phyloP scores from a whole-genome alignment of 2,888 invertebrate genomes.

The Halictus quadricinctus region DNA sequence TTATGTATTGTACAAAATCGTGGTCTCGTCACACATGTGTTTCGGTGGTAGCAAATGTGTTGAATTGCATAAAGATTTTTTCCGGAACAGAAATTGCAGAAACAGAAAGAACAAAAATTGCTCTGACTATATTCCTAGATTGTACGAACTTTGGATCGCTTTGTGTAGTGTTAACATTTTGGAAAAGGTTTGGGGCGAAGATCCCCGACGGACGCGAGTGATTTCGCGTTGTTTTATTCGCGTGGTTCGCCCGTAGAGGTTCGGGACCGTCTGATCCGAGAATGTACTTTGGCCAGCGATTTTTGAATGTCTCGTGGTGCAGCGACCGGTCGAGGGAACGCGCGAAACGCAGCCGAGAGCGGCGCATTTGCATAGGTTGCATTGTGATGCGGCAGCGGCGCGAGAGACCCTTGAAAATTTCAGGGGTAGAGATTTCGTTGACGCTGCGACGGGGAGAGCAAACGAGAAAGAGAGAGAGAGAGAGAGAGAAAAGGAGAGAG shows the following conservation, averaged over 20 bases:
- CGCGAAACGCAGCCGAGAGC: slow-evolving; percentile 7
- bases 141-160: not conserved
- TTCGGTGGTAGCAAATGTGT: too few relatives aligned
- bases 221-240: not conserved
- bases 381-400: slow-evolving; percentile 44
- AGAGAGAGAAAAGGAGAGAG: not conserved
- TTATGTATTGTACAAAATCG: too few relatives aligned
- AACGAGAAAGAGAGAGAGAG: not conserved
- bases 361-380: slow-evolving; percentile 62
- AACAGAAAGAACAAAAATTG: too few relatives aligned
- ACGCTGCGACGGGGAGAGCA: slow-evolving; percentile 1
- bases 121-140: too few relatives aligned
- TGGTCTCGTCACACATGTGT: too few relatives aligned
- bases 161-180: too few relatives aligned
- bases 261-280: not conserved
- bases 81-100: too few relatives aligned
- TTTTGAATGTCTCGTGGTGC: slow-evolving; percentile 37
- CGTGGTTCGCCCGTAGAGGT: not conserved
- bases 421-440: slow-evolving; percentile 49
- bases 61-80: not conserved
- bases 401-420: slow-evolving; percentile 48
- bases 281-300: slow-evolving; percentile 10
- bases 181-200: not conserved
- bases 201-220: not conserved
- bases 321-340: slow-evolving; percentile 8